These are phyloP conservation scores for Stramonita haemastoma DNA, from an alignment of 2,888 invertebrate genomes.

Conservation along the genomic window DNA sequence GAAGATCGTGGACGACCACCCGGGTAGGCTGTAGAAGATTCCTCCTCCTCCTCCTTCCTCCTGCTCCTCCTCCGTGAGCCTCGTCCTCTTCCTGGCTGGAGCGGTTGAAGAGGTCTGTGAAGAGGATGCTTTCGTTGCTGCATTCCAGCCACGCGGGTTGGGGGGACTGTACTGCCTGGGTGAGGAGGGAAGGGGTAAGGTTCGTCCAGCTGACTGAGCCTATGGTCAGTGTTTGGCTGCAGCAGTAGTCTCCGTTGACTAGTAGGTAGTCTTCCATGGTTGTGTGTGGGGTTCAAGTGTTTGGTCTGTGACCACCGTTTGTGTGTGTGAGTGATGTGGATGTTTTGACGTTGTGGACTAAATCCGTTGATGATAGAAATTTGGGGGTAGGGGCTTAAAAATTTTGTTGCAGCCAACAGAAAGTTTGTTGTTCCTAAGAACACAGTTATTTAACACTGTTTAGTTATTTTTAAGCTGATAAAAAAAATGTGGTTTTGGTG, in stretches of 20 bases:
- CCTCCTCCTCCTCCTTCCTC: background rate
- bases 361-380: too few relatives aligned
- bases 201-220: constrained; percentile 1
- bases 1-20: constrained; percentile 4
- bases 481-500: too few relatives aligned
- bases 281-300: too few relatives aligned
- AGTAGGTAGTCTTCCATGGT: background rate
- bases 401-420: too few relatives aligned
- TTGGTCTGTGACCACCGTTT: too few relatives aligned
- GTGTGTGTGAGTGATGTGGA: too few relatives aligned
- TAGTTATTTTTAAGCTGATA: too few relatives aligned
- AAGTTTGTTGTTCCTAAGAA: too few relatives aligned
- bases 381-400: too few relatives aligned
- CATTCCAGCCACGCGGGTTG: background rate
- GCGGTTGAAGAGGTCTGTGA: background rate
- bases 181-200: constrained; percentile 30
- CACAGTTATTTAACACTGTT: too few relatives aligned
- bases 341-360: too few relatives aligned
- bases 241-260: constrained; percentile 31
- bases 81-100: background rate
- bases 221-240: constrained; percentile 1
- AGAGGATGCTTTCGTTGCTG: background rate
- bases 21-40: background rate
- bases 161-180: background rate
- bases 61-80: background rate